A percentile compares a stretch with the other conserved stretches of the same genome.
Conservation (phyloP, 2,113 vertebrate species). For the Sisor rabdophorus region DNA sequence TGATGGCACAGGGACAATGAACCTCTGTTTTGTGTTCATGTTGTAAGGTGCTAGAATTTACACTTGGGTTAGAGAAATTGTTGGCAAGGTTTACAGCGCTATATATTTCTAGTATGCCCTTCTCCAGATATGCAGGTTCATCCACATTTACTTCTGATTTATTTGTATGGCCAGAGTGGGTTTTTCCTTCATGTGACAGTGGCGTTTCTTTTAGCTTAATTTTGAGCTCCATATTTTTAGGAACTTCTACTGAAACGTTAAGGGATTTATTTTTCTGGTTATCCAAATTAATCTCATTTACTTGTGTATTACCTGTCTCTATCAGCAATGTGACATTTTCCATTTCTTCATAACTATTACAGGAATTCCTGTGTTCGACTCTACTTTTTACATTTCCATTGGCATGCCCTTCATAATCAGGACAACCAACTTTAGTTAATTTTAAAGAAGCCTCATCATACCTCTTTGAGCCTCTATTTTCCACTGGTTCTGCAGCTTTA, state of each 20-base stretch:
- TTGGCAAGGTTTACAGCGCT: slow-evolving; percentile 42
- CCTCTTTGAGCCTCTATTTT: slow-evolving; percentile 33
- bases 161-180: slow-evolving; percentile 20
- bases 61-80: slow-evolving; percentile 16
- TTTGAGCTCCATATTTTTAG: slow-evolving; percentile 21
- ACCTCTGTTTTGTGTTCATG: slow-evolving; percentile 41
- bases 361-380: slow-evolving; percentile 27
- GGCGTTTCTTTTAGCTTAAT: slow-evolving; percentile 20
- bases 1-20: slow-evolving; percentile 15
- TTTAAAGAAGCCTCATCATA: slow-evolving; percentile 34
- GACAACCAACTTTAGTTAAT: slow-evolving; percentile 13
- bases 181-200: slow-evolving; percentile 44
- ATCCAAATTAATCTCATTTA: neutral
- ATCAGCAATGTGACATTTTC: slow-evolving; percentile 41
- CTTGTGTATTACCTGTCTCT: neutral
- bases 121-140: slow-evolving; percentile 36
- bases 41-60: slow-evolving; percentile 29
- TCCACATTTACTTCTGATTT: slow-evolving; percentile 45
- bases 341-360: slow-evolving; percentile 34
- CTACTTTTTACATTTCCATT: neutral
- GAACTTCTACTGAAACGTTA: neutral
- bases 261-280: slow-evolving; percentile 26
- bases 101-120: slow-evolving; percentile 27
- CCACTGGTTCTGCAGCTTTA: slow-evolving; percentile 46
- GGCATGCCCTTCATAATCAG: slow-evolving; percentile 23